Percentiles rank a stretch among this genome's conserved stretches.
These are phyloP conservation scores for Heterohyrax brucei DNA, from an alignment of 2,797 vertebrate genomes.

Conservation along the genomic window DNA sequence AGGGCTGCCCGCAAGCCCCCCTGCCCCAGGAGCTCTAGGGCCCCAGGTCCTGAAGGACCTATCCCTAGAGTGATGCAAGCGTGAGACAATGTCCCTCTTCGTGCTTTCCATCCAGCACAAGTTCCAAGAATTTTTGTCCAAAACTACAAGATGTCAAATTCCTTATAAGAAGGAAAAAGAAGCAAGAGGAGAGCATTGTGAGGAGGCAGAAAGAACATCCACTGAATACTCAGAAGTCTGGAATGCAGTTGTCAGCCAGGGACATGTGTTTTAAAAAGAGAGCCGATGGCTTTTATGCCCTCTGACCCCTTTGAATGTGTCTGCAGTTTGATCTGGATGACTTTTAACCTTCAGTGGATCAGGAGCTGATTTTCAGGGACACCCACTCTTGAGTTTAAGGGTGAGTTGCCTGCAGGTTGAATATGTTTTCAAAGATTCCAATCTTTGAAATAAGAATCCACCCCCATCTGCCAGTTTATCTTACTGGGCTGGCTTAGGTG, in stretches of 20 bases:
- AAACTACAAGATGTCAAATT: neutral
- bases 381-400: neutral
- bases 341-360: neutral
- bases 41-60: neutral
- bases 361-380: neutral
- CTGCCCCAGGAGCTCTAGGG: too few relatives aligned
- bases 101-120: neutral
- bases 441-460: neutral
- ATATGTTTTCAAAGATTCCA: neutral
- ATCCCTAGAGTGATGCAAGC: neutral
- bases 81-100: neutral
- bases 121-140: neutral
- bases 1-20: accelerated
- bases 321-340: conserved; percentile 11
- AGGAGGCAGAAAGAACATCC: neutral
- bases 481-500: neutral
- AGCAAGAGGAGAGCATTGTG: neutral
- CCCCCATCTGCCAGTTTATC: neutral
- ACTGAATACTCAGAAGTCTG: neutral
- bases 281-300: neutral
- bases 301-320: neutral
- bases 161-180: neutral
- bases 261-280: neutral
- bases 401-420: neutral
- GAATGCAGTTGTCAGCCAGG: neutral